Evolutionary conservation across 1,140 invertebrate genomes (phyloP), one percentile per base, ranked within the genome.

Genomic region (Calephelis nemesis): DNA sequence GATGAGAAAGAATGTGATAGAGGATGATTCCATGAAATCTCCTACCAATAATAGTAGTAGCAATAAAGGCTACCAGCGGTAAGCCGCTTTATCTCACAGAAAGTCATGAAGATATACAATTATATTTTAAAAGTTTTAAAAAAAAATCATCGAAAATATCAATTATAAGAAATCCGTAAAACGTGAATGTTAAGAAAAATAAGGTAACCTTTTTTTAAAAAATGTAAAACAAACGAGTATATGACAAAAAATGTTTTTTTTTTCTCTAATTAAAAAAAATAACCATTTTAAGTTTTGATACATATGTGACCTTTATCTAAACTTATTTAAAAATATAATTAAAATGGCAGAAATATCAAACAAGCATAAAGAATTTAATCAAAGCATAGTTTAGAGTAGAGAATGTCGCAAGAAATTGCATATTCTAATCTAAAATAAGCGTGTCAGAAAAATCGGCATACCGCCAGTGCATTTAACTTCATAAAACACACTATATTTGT

Each of bases 341-440:
- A 30, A 54, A 30, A 19, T 10, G 10, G 9, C 7, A 30, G 15
- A 54, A 54, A 5, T 19, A 54, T 54, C 19, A 54, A 30, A 54
- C 9, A 19, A 54, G 50, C 50, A 19, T 9, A 7, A 30, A 30
- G 50, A 30, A 10, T 54, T 30, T 30, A n/a, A 19, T 54, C 9
- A 7, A 54, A 54, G 50, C 50, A 54, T 54, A 54, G 50, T 54
- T 54, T 19, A 19, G 50, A 54, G 19, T 15, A 54, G 19, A 54
- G 50, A 58, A 68, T 68, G 48, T 72, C 49, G 47, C 63, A 62
- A 49, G 12, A 13, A 65, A 65, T 47, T 13, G 49, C 54, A 49
- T 48, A 62, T 47, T 69, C 73, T 79, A 75, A 67, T 68, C 75
- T 79, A 79, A 63, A 67, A 66, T 54, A 79, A 79, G 77, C 77